Evolutionary conservation across 2,888 invertebrate species (phyloP).

Genomic region (Amblyjoppa fuscipennis): DNA sequence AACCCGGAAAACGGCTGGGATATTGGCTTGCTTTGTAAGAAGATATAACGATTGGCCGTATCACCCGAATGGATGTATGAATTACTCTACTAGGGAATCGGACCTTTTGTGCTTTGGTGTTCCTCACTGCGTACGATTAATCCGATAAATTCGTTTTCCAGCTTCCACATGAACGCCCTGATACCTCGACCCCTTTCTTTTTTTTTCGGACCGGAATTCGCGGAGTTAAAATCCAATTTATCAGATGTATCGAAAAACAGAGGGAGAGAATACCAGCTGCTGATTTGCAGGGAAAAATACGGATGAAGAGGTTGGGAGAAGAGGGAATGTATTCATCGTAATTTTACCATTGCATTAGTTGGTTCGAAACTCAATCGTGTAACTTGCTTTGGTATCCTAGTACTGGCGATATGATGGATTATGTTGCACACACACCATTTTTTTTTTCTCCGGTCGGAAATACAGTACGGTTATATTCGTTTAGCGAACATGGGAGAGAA

Average conservation of each 20-base stretch:
- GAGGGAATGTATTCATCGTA: slow-evolving; percentile 38
- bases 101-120: background rate
- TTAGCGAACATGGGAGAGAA: slow-evolving; percentile 25
- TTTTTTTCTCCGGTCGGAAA: background rate
- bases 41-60: background rate
- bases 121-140: slow-evolving; percentile 7
- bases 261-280: background rate
- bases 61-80: background rate
- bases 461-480: slow-evolving; percentile 19
- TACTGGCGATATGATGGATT: background rate
- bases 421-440: background rate
- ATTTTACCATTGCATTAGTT: slow-evolving; percentile 40
- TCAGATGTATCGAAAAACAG: slow-evolving; percentile 32
- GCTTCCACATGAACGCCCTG: slow-evolving; percentile 25
- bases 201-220: slow-evolving; percentile 20
- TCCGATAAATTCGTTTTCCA: slow-evolving; percentile 35
- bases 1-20: background rate
- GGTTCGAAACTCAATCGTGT: slow-evolving; percentile 38
- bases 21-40: background rate
- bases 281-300: slow-evolving; percentile 33
- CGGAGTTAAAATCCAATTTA: slow-evolving; percentile 53
- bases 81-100: background rate
- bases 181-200: slow-evolving; percentile 20
- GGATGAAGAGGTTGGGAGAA: slow-evolving; percentile 9
- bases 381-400: slow-evolving; percentile 13